Base-by-base conservation (phyloP, 2,888 invertebrate species). In the Papilio protenor region DNA sequence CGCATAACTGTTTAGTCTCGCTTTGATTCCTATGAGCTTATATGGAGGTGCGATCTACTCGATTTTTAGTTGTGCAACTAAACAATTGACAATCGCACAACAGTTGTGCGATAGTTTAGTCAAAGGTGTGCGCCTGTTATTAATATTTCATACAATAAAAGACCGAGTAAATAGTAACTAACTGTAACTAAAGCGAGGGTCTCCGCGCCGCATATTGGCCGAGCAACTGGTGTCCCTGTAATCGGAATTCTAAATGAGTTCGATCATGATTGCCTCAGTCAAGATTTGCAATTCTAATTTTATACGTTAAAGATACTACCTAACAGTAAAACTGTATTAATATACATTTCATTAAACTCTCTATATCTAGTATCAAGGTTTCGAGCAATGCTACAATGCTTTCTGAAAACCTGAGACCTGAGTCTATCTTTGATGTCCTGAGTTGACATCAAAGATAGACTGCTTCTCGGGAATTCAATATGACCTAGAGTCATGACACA, bases 191-290 rank as follows among this genome's bases (percentile, higher is more conserved):
- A 71, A 76, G 49, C 61, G 49, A 61, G 33, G 61, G 21, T 71
- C 49, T 52, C 14, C 23, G 33, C 21, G 49, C n/a, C 23, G 64
- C 21, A 61, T 71, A 71, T 76, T 76, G 71, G 47, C 70, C 61
- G 61, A 59, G 76, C 76, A 76, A 76, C 76, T 71, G 76, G 76
- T 76, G 76, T 76, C 49, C 21, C 61, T 76, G 76, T 76, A 71
- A 33, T 40, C 49, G 18, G 76, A 71, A 76, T 71, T 71, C 76
- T 52, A 71, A 76, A 76, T 76, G 61, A 59, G 71, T 71, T 47
- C 71, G 49, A 76, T 76, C 76, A 76, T 76, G 76, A 76, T 71
- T 71, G 71, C 61, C 49, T 47, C 71, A 47, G 49, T 70, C 47
- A 71, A 57, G 59, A 71, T 76, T 76, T 52, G 71, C 71, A 76